Conservation (phyloP, 92 coral and sea anemone genomes). For the Metridium senile region DNA sequence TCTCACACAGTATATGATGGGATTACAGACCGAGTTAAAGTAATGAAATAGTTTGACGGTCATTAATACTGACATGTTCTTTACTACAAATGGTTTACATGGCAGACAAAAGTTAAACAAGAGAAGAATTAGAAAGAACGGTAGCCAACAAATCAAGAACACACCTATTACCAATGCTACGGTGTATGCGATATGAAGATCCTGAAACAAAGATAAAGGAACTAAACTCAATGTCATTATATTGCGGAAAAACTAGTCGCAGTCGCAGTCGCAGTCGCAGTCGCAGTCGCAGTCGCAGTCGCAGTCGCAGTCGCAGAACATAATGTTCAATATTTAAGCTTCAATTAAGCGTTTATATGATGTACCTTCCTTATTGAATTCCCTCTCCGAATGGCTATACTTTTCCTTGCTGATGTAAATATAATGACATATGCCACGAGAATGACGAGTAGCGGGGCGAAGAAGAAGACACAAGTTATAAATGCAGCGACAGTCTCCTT, state of each 20-base stretch:
- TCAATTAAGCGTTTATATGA: not conserved
- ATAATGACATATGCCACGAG: slow-evolving; percentile 66
- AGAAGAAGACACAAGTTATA: slow-evolving; percentile 58
- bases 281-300: too few species aligned
- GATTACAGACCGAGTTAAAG: slow-evolving; percentile 83
- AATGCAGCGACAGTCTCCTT: slow-evolving; percentile 53
- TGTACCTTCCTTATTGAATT: slow-evolving; percentile 67
- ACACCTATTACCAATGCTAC: slow-evolving; percentile 81
- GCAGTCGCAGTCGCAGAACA: too few species aligned
- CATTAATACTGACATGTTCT: slow-evolving; percentile 61
- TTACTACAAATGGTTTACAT: slow-evolving; percentile 52
- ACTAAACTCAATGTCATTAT: not conserved
- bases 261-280: too few species aligned
- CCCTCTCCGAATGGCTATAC: slow-evolving; percentile 58
- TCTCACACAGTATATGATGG: slow-evolving; percentile 75
- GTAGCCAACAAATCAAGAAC: slow-evolving; percentile 81
- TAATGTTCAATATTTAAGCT: too few species aligned
- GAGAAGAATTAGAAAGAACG: slow-evolving; percentile 65
- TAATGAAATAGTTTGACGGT: slow-evolving; percentile 72
- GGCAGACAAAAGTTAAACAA: slow-evolving; percentile 54
- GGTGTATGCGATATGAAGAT: slow-evolving; percentile 82
- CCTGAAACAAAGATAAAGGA: slow-evolving; percentile 40
- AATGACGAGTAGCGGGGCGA: slow-evolving; percentile 61
- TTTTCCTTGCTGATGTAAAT: slow-evolving; percentile 70
- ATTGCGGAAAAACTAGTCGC: too few species aligned